These are phyloP conservation scores for Melikaiella ostensackeni DNA, from an alignment of 2,888 invertebrate species.

Conservation along the genomic window DNA sequence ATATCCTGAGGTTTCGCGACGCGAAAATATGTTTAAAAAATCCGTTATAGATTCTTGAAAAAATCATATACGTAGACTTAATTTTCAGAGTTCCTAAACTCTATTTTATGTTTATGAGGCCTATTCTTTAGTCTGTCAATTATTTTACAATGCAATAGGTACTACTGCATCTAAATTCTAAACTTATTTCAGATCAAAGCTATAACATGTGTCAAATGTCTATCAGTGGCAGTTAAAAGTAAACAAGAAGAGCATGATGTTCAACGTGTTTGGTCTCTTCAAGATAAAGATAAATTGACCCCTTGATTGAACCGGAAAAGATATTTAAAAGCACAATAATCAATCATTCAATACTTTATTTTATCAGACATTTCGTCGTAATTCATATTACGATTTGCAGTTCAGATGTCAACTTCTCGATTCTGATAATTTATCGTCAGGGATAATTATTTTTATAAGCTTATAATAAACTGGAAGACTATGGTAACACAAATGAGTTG, in stretches of 20 bases:
- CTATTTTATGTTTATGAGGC: too few relatives aligned
- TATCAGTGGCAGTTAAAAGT: not conserved
- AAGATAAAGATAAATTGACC: conserved; percentile 34
- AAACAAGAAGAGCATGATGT: conserved; percentile 19
- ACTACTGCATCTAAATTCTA: too few relatives aligned
- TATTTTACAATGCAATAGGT: too few relatives aligned
- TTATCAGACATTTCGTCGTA: conserved; percentile 25
- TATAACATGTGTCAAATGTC: not conserved
- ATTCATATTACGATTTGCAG: conserved; percentile 15
- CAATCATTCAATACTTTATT: conserved; percentile 14
- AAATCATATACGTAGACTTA: too few relatives aligned
- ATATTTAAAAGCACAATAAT: conserved; percentile 25
- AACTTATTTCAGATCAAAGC: not conserved
- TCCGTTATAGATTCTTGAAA: too few relatives aligned
- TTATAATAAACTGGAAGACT: too few relatives aligned
- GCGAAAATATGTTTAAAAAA: too few relatives aligned
- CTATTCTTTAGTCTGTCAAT: not conserved
- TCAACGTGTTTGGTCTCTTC: conserved; percentile 8
- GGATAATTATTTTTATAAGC: not conserved
- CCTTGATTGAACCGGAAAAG: conserved; percentile 22
- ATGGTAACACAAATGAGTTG: not conserved
- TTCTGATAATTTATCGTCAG: not conserved
- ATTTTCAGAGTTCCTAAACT: too few relatives aligned
- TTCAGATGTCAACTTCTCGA: not conserved
- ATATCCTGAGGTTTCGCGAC: too few relatives aligned